Conservation (phyloP, 2,888 invertebrate species). For the Drosophila subquinaria region DNA sequence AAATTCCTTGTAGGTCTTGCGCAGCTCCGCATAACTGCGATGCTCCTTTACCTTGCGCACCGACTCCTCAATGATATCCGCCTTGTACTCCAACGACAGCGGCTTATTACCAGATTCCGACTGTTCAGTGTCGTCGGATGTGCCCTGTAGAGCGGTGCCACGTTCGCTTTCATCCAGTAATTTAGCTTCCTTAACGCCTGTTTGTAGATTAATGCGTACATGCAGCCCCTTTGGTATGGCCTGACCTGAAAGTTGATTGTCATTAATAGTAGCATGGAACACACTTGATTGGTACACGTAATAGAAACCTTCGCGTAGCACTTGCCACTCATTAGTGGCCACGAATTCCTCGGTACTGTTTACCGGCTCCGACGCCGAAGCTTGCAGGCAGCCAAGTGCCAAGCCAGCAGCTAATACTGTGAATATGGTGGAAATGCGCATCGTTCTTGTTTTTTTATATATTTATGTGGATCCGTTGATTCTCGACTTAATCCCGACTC, state of each 20-base stretch:
- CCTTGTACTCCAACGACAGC: slow-evolving; percentile 80
- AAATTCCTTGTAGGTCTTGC: slow-evolving; percentile 88
- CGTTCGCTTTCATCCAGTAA: slow-evolving; percentile 87
- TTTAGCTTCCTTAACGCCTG: slow-evolving; percentile 91
- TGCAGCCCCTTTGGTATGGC: slow-evolving; percentile 91
- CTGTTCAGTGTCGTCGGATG: slow-evolving; percentile 33
- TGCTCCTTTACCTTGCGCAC: slow-evolving; percentile 83
- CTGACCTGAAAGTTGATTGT: slow-evolving; percentile 87
- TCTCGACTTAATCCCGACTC: neutral
- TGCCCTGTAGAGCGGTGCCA: slow-evolving; percentile 62
- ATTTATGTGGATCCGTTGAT: neutral
- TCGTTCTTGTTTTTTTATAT: slow-evolving; percentile 1
- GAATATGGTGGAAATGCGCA: slow-evolving; percentile 10
- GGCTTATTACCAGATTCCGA: slow-evolving; percentile 35
- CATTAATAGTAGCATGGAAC: slow-evolving; percentile 6
- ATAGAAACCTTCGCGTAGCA: slow-evolving; percentile 87
- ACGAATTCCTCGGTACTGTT: slow-evolving; percentile 85
- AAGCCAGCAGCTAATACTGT: slow-evolving; percentile 15
- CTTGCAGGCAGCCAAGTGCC: slow-evolving; percentile 19
- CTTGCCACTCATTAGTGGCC: slow-evolving; percentile 89
- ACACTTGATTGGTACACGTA: slow-evolving; percentile 25
- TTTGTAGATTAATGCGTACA: slow-evolving; percentile 91
- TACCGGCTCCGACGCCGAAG: slow-evolving; percentile 24
- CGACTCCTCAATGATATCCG: slow-evolving; percentile 84
- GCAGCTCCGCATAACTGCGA: slow-evolving; percentile 87